Conservation (phyloP, 2,797 vertebrate genomes). For the Helicolenus hilgendorfi region DNA sequence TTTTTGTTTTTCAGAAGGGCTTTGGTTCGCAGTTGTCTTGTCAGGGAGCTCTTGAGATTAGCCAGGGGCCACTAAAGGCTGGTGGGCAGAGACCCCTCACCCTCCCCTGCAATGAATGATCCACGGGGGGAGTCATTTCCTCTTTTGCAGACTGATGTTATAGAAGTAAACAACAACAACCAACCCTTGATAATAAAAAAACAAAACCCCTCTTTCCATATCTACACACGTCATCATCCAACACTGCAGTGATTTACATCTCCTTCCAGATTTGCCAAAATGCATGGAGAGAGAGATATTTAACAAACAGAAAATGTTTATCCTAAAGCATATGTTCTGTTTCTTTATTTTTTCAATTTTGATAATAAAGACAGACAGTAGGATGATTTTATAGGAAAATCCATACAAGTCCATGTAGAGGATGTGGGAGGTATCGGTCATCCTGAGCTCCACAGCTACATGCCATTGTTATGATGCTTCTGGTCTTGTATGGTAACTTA, state of each 20-base stretch:
- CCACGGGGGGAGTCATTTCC: slow-evolving; percentile 48
- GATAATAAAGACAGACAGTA: slow-evolving; percentile 35
- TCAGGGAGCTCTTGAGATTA: slow-evolving; percentile 72
- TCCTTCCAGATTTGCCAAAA: slow-evolving; percentile 90
- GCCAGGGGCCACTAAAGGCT: slow-evolving; percentile 78
- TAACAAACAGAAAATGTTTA: slow-evolving; percentile 58
- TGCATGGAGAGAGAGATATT: slow-evolving; percentile 66
- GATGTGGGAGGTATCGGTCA: slow-evolving; percentile 70
- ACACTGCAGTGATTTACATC: slow-evolving; percentile 87
- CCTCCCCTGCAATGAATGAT: slow-evolving; percentile 67
- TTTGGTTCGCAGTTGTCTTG: slow-evolving; percentile 72
- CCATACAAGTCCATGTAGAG: slow-evolving; percentile 82
- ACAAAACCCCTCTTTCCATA: slow-evolving; percentile 61
- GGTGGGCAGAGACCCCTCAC: slow-evolving; percentile 86
- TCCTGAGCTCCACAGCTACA: slow-evolving; percentile 82
- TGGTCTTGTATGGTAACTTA: slow-evolving; percentile 90
- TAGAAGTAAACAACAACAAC: slow-evolving; percentile 70
- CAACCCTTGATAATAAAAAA: slow-evolving; percentile 56
- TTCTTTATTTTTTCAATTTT: slow-evolving; percentile 44
- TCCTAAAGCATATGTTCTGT: slow-evolving; percentile 51
- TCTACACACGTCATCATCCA: slow-evolving; percentile 63
- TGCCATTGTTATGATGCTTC: slow-evolving; percentile 88
- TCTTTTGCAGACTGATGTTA: slow-evolving; percentile 82
- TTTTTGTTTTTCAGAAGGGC: slow-evolving; percentile 57
- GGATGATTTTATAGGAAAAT: slow-evolving; percentile 73